Percentiles rank a stretch among this genome's conserved stretches.
These are phyloP conservation scores for Ploceus nigricollis DNA, from an alignment of 2,113 vertebrate species.

Conservation along the genomic window DNA sequence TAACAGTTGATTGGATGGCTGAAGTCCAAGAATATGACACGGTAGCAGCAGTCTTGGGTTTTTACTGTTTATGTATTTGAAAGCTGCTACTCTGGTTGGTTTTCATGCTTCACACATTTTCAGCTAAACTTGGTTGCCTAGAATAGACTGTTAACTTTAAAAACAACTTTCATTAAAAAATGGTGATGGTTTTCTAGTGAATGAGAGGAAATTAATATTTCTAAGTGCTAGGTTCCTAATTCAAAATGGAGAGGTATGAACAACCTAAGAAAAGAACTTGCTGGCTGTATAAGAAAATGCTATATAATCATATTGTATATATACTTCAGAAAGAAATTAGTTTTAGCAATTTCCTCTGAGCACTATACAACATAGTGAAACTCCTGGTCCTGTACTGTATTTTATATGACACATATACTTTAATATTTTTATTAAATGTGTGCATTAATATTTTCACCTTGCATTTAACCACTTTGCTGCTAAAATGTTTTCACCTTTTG, in stretches of 20 bases:
- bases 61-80: conserved; percentile 71
- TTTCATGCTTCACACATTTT: conserved; percentile 62
- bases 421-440: conserved; percentile 68
- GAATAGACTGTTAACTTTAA: conserved; percentile 85
- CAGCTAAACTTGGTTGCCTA: conserved; percentile 69
- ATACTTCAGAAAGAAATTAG: conserved; percentile 77
- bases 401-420: conserved; percentile 86
- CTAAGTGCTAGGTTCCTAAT: conserved; percentile 70
- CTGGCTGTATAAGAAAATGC: conserved; percentile 85
- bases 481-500: conserved; percentile 75
- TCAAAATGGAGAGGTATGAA: conserved; percentile 79
- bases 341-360: conserved; percentile 81
- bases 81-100: conserved; percentile 66
- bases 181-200: conserved; percentile 50
- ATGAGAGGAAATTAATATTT: conserved; percentile 50
- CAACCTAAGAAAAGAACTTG: conserved; percentile 89
- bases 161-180: conserved; percentile 70
- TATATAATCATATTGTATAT: conserved; percentile 68
- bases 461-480: conserved; percentile 88
- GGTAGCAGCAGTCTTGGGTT: conserved; percentile 67
- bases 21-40: conserved; percentile 51
- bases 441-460: conserved; percentile 79
- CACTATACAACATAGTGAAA: conserved; percentile 84
- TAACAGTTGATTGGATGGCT: conserved; percentile 71
- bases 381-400: conserved; percentile 90